Base-by-base conservation (phyloP, 2,113 vertebrate species). In the Carassius gibelio region DNA sequence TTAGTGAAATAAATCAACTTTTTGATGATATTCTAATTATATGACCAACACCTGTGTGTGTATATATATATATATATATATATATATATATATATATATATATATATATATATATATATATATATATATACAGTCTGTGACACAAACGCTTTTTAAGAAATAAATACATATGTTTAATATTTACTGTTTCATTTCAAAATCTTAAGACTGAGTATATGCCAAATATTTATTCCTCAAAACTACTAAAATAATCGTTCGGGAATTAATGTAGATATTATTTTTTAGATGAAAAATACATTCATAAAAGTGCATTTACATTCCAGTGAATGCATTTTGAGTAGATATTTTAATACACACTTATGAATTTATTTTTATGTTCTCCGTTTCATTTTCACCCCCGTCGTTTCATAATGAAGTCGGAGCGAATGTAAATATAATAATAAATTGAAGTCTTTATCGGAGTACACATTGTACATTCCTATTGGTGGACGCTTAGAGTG, bases 401-500 rank as follows among this genome's bases (percentile, higher is more conserved):
- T 17, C 30, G 64, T 69, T 69, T 69, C 17, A 69, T 36, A 19
- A 19, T 13, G 15, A 52, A 36, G 14, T 62, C n/a, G 9, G 57
- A 13, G 71, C 13, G 14, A 76, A 61, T 61, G 13, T 79, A n/a
- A 61, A 38, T 21, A 36, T 57, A 52, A 62, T 62, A 62, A 59
- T 79, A 61, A 55, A 59, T 55, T 75, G 17, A 75, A 78, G 48
- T 57, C 30, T 77, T 72, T 26, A n/a, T 57, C 34, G 11, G 55
- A 2, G 80, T 61, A 74, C 87, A 91, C 89, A 87, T 80, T 88
- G 84, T 81, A 57, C 81, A 6, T 57, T 90, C 59, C 84, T 17
- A 94, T 94, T 94, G 93, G 94, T 75, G 71, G 38, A 45, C 2
- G 0, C 8, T 15, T 50, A 88, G 88, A 90, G 4, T 17, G 86